Percentiles rank a stretch among this genome's conserved stretches.
These are phyloP conservation scores for Molossus alvarezi DNA, from an alignment of 2,797 vertebrate genomes.

Conservation along the genomic window DNA sequence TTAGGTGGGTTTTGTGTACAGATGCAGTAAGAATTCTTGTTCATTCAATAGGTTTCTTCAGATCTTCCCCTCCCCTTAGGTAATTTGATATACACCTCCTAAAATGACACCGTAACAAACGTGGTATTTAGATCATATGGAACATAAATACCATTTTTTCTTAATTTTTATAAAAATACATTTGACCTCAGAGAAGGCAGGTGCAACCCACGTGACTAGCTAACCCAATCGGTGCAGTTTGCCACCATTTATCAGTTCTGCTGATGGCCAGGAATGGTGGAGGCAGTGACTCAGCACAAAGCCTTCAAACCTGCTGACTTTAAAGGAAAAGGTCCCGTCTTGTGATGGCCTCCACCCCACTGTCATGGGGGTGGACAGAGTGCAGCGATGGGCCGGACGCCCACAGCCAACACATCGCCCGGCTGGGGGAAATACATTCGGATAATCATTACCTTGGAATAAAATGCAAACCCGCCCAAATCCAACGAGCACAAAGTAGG, in stretches of 20 bases:
- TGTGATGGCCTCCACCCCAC: conserved; percentile 88
- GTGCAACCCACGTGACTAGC: conserved; percentile 92
- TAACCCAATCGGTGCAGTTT: conserved; percentile 90
- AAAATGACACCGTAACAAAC: conserved; percentile 83
- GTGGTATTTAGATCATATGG: conserved; percentile 83
- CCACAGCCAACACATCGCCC: conserved; percentile 83
- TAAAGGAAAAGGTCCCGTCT: conserved; percentile 94
- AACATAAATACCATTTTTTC: conserved; percentile 82
- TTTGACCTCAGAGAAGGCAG: conserved; percentile 92
- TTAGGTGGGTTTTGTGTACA: conserved; percentile 86
- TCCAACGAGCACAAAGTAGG: conserved; percentile 71
- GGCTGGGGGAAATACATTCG: conserved; percentile 51
- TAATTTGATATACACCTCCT: conserved; percentile 84
- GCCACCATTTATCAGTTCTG: conserved; percentile 93
- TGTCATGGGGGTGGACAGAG: conserved; percentile 87
- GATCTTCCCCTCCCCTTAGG: conserved; percentile 58
- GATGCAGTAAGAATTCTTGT: conserved; percentile 92
- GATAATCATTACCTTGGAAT: conserved; percentile 81
- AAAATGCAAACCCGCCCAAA: conserved; percentile 61
- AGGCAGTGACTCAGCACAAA: conserved; percentile 96
- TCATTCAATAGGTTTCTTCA: conserved; percentile 81
- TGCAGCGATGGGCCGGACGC: conserved; percentile 86
- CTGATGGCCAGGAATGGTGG: conserved; percentile 95
- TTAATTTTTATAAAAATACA: conserved; percentile 85
- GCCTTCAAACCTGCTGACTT: conserved; percentile 98